A percentile compares a stretch with the other conserved stretches of the same genome.
phyloP scores from a whole-genome alignment of 1,140 invertebrate genomes.

The Aphelenchoides avenae region DNA sequence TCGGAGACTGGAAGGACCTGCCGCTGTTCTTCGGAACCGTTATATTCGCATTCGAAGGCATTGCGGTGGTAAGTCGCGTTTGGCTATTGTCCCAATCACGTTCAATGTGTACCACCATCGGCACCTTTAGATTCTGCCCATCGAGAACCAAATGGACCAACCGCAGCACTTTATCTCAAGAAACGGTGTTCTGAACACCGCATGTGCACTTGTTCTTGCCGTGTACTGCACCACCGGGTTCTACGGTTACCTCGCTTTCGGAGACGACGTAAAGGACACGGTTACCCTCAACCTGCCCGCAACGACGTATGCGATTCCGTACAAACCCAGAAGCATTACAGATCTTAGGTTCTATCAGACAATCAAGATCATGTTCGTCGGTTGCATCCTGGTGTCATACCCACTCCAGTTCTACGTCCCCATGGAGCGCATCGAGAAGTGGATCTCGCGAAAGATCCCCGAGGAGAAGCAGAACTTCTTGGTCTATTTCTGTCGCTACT shows the following conservation, averaged over 20 bases:
- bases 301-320: constrained; percentile 23
- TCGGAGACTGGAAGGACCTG: constrained; percentile 65
- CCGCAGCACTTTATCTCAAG: constrained; percentile 52
- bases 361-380: constrained; percentile 53
- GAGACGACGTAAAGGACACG: constrained; percentile 56
- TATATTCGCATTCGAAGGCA: constrained; percentile 82
- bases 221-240: constrained; percentile 52
- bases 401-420: constrained; percentile 55
- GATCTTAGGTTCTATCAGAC: constrained; percentile 51
- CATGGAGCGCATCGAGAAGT: constrained; percentile 54
- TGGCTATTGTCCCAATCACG: not conserved
- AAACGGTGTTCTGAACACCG: constrained; percentile 53
- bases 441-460: constrained; percentile 52
- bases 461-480: constrained; percentile 40
- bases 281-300: constrained; percentile 53
- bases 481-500: constrained; percentile 47
- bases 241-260: constrained; percentile 58
- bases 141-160: constrained; percentile 55
- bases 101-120: not conserved
- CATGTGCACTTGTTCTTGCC: constrained; percentile 44
- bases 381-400: constrained; percentile 52
- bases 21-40: constrained; percentile 82
- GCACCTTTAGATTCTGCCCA: constrained; percentile 62
- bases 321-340: not conserved
- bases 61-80: constrained; percentile 70